A percentile compares a stretch with the other conserved stretches of the same genome.
These are phyloP conservation scores for Periophthalmus magnuspinnatus DNA, from an alignment of 2,797 vertebrate genomes.

Conservation along the genomic window DNA sequence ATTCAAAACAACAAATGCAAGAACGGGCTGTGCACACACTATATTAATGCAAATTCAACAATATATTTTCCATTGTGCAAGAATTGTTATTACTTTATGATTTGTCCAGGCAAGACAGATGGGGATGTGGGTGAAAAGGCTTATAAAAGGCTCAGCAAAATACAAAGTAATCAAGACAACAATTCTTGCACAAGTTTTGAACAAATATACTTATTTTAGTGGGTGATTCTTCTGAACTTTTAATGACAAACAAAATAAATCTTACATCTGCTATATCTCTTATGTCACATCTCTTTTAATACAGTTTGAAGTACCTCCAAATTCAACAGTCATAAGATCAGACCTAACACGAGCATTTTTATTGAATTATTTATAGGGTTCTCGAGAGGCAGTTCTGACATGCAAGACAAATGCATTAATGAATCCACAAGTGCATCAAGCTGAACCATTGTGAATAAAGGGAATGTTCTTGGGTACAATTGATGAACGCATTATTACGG, in stretches of 20 bases:
- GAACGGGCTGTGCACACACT: constrained; percentile 19
- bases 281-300: too few relatives aligned
- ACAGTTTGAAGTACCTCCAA: too few relatives aligned
- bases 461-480: neutral
- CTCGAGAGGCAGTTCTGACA: neutral
- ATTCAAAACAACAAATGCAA: constrained; percentile 24
- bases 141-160: neutral
- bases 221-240: neutral
- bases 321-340: neutral
- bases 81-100: neutral
- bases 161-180: neutral
- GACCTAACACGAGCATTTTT: neutral
- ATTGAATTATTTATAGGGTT: constrained; percentile 5
- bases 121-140: neutral
- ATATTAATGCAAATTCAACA: constrained; percentile 9
- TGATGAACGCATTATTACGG: neutral
- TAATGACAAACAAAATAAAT: neutral
- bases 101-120: constrained; percentile 3
- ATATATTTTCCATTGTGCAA: neutral
- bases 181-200: neutral
- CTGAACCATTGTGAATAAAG: constrained; percentile 34
- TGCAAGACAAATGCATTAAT: constrained; percentile 20
- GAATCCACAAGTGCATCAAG: constrained; percentile 5
- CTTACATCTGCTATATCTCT: too few relatives aligned
- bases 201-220: neutral